phyloP scores from a whole-genome alignment of 2,888 invertebrate species.

The Leptarthrus brevirostris region DNA sequence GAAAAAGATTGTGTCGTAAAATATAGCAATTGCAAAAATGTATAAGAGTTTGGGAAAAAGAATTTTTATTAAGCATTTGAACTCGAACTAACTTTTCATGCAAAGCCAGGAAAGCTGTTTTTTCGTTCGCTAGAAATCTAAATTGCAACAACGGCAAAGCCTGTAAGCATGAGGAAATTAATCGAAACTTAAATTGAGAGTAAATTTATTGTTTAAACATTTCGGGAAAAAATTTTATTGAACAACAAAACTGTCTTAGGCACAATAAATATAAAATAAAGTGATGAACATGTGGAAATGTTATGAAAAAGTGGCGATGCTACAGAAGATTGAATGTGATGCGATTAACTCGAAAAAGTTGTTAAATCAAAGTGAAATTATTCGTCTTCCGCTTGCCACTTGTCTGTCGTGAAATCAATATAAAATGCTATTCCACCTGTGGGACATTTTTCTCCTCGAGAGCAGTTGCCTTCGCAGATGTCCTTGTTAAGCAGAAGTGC shows the following conservation, averaged over 20 bases:
- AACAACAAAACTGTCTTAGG: neutral
- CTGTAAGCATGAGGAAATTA: neutral
- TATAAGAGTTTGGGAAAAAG: too few species aligned
- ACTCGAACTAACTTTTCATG: too few species aligned
- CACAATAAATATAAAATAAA: neutral
- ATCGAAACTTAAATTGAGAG: neutral
- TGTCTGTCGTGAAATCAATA: slow-evolving; percentile 57
- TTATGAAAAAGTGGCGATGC: neutral
- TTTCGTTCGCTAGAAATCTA: too few species aligned
- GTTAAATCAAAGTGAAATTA: neutral
- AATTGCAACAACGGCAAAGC: too few species aligned
- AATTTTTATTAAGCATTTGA: too few species aligned
- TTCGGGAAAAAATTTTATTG: neutral
- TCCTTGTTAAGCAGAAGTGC: slow-evolving; percentile 81
- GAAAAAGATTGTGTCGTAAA: too few species aligned
- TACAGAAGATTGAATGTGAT: neutral
- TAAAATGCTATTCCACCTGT: slow-evolving; percentile 72
- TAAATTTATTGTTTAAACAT: neutral
- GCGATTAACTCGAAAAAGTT: neutral
- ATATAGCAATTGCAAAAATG: too few species aligned
- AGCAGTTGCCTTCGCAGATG: slow-evolving; percentile 88
- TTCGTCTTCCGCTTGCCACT: slow-evolving; percentile 53
- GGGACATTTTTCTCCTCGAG: slow-evolving; percentile 85
- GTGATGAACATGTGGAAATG: neutral
- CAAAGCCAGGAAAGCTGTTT: too few species aligned